Evolutionary conservation across 2,888 invertebrate genomes (phyloP).

Genomic region (Epinotia bilunana): DNA sequence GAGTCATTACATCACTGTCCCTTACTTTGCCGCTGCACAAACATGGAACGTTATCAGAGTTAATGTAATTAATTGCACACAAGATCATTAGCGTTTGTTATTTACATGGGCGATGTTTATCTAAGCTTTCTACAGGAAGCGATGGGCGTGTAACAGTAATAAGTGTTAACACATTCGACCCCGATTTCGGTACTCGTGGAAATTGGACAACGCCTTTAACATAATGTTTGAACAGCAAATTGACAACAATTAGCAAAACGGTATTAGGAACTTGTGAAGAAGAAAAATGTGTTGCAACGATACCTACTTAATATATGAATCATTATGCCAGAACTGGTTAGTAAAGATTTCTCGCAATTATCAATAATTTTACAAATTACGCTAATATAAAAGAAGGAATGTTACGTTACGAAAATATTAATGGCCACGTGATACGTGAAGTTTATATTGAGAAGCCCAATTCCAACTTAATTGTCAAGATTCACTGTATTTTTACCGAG

Average conservation of each 20-base stretch:
- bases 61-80: conserved; percentile 48
- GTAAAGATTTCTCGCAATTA: neutral
- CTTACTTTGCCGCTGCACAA: conserved; percentile 16
- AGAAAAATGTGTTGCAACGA: neutral
- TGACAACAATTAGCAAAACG: conserved; percentile 37
- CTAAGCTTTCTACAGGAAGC: conserved; percentile 75
- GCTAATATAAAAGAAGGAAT: neutral
- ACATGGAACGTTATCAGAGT: conserved; percentile 19
- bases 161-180: conserved; percentile 74
- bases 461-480: conserved; percentile 28
- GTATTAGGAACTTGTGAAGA: neutral
- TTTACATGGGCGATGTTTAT: conserved; percentile 57
- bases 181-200: conserved; percentile 58
- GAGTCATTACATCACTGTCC: conserved; percentile 18
- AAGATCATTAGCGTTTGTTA: conserved; percentile 39
- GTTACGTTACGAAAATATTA: neutral
- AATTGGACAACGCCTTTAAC: conserved; percentile 29
- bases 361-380: neutral
- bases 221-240: conserved; percentile 38
- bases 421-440: neutral
- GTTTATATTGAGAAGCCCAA: conserved; percentile 2
- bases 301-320: neutral
- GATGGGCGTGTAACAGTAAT: conserved; percentile 58
- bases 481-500: conserved; percentile 47
- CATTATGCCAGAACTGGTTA: neutral